phyloP scores from a whole-genome alignment of 2,888 invertebrate genomes.

The Lysandra coridon region DNA sequence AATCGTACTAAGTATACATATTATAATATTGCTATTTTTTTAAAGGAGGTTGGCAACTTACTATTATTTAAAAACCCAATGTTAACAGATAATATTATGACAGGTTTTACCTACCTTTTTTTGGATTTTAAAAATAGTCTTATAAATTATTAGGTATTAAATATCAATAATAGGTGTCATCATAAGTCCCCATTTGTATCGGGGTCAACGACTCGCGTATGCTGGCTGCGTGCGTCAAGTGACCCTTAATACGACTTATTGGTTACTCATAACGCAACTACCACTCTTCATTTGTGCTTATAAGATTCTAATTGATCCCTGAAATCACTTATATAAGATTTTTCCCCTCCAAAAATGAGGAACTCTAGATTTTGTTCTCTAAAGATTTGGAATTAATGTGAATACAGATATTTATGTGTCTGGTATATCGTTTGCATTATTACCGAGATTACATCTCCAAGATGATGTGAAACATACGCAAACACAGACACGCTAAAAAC shows the following conservation, averaged over 20 bases:
- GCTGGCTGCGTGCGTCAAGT: conserved; percentile 70
- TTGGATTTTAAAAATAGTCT: too few relatives aligned
- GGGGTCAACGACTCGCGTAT: conserved; percentile 72
- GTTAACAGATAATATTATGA: neutral
- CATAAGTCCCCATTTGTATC: conserved; percentile 63
- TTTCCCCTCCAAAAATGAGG: neutral
- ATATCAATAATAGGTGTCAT: conserved; percentile 49
- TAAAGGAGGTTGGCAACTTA: too few relatives aligned
- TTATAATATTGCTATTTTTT: too few relatives aligned
- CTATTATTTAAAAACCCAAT: too few relatives aligned
- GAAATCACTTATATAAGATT: conserved; percentile 29
- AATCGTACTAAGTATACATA: too few relatives aligned
- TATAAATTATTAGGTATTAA: conserved; percentile 38
- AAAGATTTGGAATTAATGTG: neutral
- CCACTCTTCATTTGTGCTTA: conserved; percentile 45
- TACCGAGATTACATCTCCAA: neutral
- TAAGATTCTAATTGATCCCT: conserved; percentile 39
- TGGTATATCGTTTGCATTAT: neutral
- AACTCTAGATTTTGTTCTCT: too few relatives aligned
- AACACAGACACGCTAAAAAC: conserved; percentile 53
- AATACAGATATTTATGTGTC: neutral
- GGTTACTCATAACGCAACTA: conserved; percentile 70
- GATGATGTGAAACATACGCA: conserved; percentile 48
- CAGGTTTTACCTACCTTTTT: neutral
- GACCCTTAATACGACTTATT: conserved; percentile 76